phyloP scores from a whole-genome alignment of 1,140 invertebrate genomes.

The Yoshiicerus persimilis region DNA sequence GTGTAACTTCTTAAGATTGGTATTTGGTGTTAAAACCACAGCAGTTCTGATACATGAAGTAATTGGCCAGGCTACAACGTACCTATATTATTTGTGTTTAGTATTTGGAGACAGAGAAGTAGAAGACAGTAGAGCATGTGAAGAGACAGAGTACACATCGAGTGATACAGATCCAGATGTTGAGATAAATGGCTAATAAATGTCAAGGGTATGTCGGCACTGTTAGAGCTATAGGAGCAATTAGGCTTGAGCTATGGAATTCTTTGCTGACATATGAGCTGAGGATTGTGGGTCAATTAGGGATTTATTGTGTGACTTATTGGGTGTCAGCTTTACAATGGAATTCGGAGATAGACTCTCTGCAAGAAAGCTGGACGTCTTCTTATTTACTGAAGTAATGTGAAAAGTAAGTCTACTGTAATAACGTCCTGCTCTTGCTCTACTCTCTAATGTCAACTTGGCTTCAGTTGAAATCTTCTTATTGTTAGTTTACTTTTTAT shows the following conservation, averaged over 20 bases:
- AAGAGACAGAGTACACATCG: background rate
- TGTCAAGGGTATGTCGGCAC: conserved; percentile 20
- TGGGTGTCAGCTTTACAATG: conserved; percentile 18
- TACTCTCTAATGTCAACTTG: background rate
- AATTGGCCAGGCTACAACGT: background rate
- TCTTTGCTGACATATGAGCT: background rate
- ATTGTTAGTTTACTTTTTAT: background rate
- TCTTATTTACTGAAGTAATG: background rate
- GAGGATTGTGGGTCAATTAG: conserved; percentile 19
- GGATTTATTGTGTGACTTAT: conserved; percentile 20
- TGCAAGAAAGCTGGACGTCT: background rate
- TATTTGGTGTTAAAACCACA: background rate
- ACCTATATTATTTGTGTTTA: background rate
- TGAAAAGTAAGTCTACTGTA: background rate
- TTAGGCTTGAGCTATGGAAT: conserved; percentile 12
- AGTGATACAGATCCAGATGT: conserved; percentile 13
- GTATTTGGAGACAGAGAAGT: background rate
- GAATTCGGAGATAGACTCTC: background rate
- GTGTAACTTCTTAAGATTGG: background rate
- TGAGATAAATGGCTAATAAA: conserved; percentile 23
- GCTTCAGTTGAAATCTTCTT: background rate
- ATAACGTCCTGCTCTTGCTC: background rate
- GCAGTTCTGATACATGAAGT: background rate
- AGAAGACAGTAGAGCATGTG: background rate
- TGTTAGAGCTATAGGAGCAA: conserved; percentile 2